These are phyloP conservation scores for Rafetus swinhoei DNA, from an alignment of 2,113 vertebrate genomes.

Conservation along the genomic window DNA sequence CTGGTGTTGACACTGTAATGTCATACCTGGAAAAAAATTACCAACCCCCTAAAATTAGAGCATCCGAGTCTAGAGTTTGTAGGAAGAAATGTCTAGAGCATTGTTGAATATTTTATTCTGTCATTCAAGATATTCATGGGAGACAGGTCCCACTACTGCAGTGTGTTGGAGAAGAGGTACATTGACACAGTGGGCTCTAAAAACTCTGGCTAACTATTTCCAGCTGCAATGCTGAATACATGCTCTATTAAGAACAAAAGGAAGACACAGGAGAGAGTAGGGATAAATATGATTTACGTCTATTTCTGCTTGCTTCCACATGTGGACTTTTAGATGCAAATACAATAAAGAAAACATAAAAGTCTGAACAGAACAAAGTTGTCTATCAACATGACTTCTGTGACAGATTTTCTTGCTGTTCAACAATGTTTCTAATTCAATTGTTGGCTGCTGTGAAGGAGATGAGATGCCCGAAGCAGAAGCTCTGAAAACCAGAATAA, in stretches of 20 bases:
- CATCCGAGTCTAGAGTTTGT: background rate
- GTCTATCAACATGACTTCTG: constrained; percentile 69
- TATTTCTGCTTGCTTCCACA: constrained; percentile 48
- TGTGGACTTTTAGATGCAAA: constrained; percentile 64
- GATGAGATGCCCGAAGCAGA: constrained; percentile 76
- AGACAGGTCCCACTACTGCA: background rate
- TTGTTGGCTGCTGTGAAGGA: constrained; percentile 76
- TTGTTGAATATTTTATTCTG: background rate
- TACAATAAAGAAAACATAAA: constrained; percentile 61
- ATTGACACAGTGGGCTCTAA: constrained; percentile 32
- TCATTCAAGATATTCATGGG: constrained; percentile 15
- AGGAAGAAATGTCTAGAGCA: background rate
- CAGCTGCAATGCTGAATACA: background rate
- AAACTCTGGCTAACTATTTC: constrained; percentile 18
- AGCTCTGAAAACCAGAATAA: constrained; percentile 70
- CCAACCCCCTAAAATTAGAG: rapidly evolving
- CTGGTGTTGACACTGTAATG: rapidly evolving
- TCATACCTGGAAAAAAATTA: rapidly evolving
- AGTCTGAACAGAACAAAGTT: constrained; percentile 65
- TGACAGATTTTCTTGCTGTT: constrained; percentile 75
- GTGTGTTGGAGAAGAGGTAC: constrained; percentile 32
- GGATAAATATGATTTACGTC: constrained; percentile 37
- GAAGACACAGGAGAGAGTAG: constrained; percentile 43
- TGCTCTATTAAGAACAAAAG: constrained; percentile 34
- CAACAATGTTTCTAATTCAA: constrained; percentile 74